Base-by-base conservation (phyloP, 2,113 vertebrate genomes). In the Aphyosemion australe region DNA sequence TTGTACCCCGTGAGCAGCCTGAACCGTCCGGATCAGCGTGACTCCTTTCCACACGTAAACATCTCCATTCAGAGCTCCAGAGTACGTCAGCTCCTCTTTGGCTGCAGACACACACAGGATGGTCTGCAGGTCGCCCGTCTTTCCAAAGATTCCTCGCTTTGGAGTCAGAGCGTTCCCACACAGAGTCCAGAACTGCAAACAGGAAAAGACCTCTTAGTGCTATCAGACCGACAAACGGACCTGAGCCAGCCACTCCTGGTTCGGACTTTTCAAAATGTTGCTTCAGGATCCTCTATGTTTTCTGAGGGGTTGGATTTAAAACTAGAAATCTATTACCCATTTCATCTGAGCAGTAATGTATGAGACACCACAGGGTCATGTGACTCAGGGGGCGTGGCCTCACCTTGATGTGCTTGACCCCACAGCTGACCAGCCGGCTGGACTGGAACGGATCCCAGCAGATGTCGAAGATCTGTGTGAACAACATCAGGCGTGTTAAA, bases 351-450 rank as follows among this genome's bases (percentile, higher is more conserved):
- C 2, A 6, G 8, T 8, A 11, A 18, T 5, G n/a, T 10, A 15
- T 31, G 51, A 15, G 14, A 20, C 4, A 16, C 7, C 8, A 11
- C 5, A 16, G 34, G 16, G 11, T 20, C 9, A 11, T 20, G 31
- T 15, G 15, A 18, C 47, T 26, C 34, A 16, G 34, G 34, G 13
- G 61, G 37, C 11, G 34, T 19, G 8, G 52, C 32, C 61, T 71
- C 49, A 98, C 97, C 95, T 99, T 99, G 88, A 99, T 99, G 85
- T 99, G 97, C 78, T 99, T 99, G 72, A 99, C 97, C 68, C 97
- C 97, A 76, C 96, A 99, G 93, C 95, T 98, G 84, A 98, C 94
- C 45, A 98, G 88, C 79, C 96, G 93, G 73, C 94, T 93, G 43
- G 93, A 87, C 77, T 96, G 94, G 90, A 94, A 88, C 0, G 93